Conservation (phyloP, 2,888 invertebrate species). For the Caenorhabditis becei region DNA sequence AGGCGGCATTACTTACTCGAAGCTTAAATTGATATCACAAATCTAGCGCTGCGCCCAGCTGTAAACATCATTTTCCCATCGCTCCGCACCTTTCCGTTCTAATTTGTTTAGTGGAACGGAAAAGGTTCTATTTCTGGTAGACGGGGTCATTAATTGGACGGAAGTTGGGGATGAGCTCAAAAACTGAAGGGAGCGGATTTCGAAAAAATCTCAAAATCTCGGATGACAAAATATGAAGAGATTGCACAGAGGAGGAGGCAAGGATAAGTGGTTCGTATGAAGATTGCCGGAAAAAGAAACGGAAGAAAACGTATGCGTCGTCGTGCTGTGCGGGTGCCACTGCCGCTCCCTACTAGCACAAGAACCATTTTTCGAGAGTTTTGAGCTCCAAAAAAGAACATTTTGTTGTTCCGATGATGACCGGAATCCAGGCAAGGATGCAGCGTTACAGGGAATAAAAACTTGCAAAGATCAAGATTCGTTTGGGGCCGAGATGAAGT, state of each 20-base stretch:
- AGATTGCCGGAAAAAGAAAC: conserved; percentile 66
- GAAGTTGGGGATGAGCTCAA: not conserved
- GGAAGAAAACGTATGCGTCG: conserved; percentile 62
- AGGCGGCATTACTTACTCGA: conserved; percentile 12
- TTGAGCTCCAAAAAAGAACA: not conserved
- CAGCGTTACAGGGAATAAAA: too few relatives aligned
- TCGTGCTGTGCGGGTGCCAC: conserved; percentile 28
- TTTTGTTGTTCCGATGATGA: not conserved
- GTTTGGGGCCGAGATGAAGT: too few relatives aligned
- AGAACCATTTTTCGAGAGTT: conserved; percentile 21
- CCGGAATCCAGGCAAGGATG: not conserved
- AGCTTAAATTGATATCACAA: conserved; percentile 20
- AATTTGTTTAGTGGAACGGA: not conserved
- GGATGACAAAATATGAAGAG: conserved; percentile 46
- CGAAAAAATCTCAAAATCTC: not conserved
- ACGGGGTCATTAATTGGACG: not conserved
- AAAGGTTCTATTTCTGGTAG: not conserved
- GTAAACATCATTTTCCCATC: conserved; percentile 15
- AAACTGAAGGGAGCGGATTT: conserved; percentile 9
- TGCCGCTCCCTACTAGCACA: conserved; percentile 23
- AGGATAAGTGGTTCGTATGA: conserved; percentile 65
- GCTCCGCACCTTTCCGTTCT: conserved; percentile 4
- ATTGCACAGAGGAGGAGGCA: conserved; percentile 43
- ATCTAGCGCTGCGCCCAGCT: conserved; percentile 5
- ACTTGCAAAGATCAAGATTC: too few relatives aligned